These are phyloP conservation scores for Syrphus vitripennis DNA, from an alignment of 2,888 invertebrate species.

Conservation along the genomic window DNA sequence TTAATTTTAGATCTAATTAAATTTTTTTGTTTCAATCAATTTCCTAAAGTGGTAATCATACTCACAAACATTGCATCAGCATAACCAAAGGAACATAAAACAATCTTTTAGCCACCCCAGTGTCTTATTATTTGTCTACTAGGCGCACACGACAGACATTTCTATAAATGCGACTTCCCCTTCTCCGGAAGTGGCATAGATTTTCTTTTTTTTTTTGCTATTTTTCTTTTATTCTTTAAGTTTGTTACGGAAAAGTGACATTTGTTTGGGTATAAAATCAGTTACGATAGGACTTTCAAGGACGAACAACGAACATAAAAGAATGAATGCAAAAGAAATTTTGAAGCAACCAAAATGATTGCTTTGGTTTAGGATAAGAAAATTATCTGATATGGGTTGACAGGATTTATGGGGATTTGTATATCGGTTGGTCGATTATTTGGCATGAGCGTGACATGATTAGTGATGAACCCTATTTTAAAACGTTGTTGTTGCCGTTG, in stretches of 20 bases:
- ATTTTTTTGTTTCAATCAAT: too few species aligned
- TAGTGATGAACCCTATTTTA: neutral
- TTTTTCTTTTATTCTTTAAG: neutral
- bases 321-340: neutral
- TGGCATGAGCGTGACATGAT: neutral
- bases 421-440: neutral
- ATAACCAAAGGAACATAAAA: neutral
- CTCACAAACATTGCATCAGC: neutral
- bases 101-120: neutral
- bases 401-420: neutral
- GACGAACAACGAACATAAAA: neutral
- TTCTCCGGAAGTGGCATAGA: neutral
- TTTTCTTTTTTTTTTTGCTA: neutral
- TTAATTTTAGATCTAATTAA: too few species aligned
- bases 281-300: neutral
- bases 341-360: neutral
- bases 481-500: neutral
- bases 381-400: neutral
- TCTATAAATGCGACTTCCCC: neutral
- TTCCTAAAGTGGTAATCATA: neutral
- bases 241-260: neutral
- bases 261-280: neutral
- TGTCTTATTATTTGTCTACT: neutral
- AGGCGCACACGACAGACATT: neutral
- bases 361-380: neutral